These are phyloP conservation scores for Pangasius sanitwongsei DNA, from an alignment of 2,797 vertebrate genomes.

Conservation along the genomic window DNA sequence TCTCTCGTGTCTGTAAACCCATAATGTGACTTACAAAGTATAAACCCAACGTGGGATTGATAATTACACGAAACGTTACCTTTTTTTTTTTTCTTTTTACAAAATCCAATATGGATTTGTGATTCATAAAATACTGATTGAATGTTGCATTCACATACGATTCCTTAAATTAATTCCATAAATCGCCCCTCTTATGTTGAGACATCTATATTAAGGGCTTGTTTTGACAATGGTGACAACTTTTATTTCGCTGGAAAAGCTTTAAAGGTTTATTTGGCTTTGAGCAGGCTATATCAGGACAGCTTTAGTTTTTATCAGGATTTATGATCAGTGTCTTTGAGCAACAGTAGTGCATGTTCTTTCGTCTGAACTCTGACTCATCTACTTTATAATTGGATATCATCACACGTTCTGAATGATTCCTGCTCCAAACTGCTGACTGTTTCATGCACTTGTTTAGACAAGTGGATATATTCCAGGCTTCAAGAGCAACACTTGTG, in stretches of 20 bases:
- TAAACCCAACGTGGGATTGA: background rate
- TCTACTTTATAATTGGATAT: background rate
- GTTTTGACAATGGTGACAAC: background rate
- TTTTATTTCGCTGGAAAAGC: background rate
- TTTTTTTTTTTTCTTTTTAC: no score
- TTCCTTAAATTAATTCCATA: background rate
- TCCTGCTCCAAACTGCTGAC: background rate
- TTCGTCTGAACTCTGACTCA: background rate
- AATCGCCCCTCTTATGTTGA: background rate
- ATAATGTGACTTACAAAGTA: background rate
- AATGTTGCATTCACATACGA: background rate
- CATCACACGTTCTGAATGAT: background rate
- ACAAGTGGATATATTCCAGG: background rate
- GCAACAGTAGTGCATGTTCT: background rate
- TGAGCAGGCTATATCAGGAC: background rate
- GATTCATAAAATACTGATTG: background rate
- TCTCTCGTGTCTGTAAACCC: background rate
- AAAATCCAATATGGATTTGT: no score
- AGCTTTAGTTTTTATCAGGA: background rate
- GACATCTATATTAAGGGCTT: background rate
- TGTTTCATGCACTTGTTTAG: background rate
- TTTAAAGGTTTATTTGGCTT: background rate
- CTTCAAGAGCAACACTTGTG: background rate
- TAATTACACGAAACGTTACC: background rate
- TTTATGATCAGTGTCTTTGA: background rate